Conservation (phyloP, 2,797 vertebrate species). For the Myotis daubentonii region DNA sequence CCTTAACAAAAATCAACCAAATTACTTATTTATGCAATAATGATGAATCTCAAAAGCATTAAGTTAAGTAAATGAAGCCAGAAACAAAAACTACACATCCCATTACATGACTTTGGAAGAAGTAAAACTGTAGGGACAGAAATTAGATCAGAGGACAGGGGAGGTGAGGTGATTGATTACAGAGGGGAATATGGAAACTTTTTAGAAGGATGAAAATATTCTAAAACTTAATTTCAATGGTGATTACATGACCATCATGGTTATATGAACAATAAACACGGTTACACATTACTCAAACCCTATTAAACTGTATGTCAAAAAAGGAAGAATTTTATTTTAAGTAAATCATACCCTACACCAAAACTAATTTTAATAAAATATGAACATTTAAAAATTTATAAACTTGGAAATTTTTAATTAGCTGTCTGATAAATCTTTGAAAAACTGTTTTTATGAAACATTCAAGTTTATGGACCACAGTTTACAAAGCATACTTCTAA, state of each 20-base stretch:
- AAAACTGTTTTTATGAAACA: slow-evolving; percentile 8
- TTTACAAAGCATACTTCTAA: neutral
- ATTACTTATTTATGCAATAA: neutral
- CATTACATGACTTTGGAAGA: neutral
- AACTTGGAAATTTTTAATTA: slow-evolving; percentile 63
- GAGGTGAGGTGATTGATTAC: neutral
- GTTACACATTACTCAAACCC: neutral
- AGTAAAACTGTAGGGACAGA: neutral
- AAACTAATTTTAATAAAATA: neutral
- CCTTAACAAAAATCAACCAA: neutral
- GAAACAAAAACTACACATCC: neutral
- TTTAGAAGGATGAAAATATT: neutral
- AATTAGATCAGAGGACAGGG: neutral
- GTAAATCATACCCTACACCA: neutral
- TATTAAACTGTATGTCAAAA: neutral
- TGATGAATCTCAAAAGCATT: neutral
- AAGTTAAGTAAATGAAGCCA: neutral
- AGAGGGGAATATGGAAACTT: neutral
- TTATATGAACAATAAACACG: neutral
- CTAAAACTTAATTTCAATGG: slow-evolving; percentile 19
- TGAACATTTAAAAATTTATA: slow-evolving; percentile 21
- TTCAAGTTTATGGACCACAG: neutral
- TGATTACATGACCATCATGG: neutral
- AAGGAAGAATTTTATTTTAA: slow-evolving; percentile 2
- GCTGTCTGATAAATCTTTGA: neutral